Evolutionary conservation across 2,113 vertebrate genomes (phyloP).

Genomic region (Leptosomus discolor): DNA sequence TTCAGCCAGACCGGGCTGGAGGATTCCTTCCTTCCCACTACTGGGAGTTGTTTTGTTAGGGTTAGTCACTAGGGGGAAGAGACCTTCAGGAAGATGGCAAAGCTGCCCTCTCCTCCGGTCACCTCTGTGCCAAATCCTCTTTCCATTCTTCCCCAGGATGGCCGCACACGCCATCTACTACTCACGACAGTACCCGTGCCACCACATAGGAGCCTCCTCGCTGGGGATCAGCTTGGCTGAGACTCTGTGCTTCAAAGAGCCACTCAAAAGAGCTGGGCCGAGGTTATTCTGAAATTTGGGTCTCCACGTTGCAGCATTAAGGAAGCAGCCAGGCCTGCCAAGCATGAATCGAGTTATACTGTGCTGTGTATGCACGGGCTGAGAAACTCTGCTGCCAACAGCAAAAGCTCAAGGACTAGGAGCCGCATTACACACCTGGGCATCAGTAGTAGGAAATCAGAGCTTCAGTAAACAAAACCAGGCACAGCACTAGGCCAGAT

Average conservation of each 20-base stretch:
- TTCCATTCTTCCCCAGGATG: background rate
- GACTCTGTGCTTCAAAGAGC: background rate
- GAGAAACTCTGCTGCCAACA: background rate
- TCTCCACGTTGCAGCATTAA: background rate
- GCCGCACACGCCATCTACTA: fast-evolving
- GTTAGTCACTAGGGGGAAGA: background rate
- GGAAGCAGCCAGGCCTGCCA: background rate
- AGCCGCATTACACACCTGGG: constrained; percentile 11
- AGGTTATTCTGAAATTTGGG: background rate
- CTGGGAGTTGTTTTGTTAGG: background rate
- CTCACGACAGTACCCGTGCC: background rate
- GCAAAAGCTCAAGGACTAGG: background rate
- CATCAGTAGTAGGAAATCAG: background rate
- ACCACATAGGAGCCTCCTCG: background rate
- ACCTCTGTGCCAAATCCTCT: background rate
- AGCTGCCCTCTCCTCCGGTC: background rate
- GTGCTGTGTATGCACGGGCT: background rate
- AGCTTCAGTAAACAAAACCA: background rate
- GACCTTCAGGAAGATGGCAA: background rate
- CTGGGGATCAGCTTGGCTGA: background rate
- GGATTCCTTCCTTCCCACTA: background rate
- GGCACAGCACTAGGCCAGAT: background rate
- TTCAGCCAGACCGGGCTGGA: background rate
- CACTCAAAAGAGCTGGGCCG: background rate
- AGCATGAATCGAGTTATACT: background rate